Base-by-base conservation (phyloP, 1,140 invertebrate species). In the Phthorimaea operculella region DNA sequence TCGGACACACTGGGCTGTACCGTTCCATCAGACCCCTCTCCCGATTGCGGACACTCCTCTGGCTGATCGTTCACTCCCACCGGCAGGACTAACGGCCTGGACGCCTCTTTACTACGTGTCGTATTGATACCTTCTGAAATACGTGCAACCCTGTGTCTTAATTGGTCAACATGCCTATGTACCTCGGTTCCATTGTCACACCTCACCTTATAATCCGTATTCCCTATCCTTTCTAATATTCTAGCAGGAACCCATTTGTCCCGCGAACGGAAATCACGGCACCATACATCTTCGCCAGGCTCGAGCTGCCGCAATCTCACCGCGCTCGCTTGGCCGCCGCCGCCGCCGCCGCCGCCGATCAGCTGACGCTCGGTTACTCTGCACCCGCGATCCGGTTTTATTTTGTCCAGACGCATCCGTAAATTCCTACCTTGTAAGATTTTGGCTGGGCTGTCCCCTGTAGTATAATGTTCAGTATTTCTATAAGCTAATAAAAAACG, bases 391-490 rank as follows among this genome's bases (percentile, higher is more conserved):
- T 57, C 55, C 44, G 58, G 54, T 62, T 61, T 57, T 51, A 55
- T 36, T 15, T 50, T 57, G 52, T 66, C 63, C 11, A 66, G n/a
- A 4, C 58, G 45, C 34, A 53, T 62, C 6, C 60, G 57, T 33
- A 62, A 36, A 28, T 28, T 28, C 21, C 21, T 12, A 12, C 39
- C 39, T 42, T 42, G 39, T n/a, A 42, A 15, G 11, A 42, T 42
- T 15, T 42, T 42, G 21, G 21, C 39, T 4, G 39, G 39, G 14
- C 39, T 42, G 14, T 12, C 39, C 2, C 39, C 39, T 4, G 39
- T 42, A 4, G 39, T n/a, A 4, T 42, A 15, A 42, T 42, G 39
- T 42, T 42, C 21, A 12, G 39, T 42, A 42, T 42, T 42, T 15
- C 39, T 42, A 42, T 42, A 42, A 4, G 39, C 39, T 15, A 42